Evolutionary conservation across 2,797 vertebrate genomes (phyloP), one percentile per base, ranked within the genome.

Genomic region (Hypotaenidia okinawae): DNA sequence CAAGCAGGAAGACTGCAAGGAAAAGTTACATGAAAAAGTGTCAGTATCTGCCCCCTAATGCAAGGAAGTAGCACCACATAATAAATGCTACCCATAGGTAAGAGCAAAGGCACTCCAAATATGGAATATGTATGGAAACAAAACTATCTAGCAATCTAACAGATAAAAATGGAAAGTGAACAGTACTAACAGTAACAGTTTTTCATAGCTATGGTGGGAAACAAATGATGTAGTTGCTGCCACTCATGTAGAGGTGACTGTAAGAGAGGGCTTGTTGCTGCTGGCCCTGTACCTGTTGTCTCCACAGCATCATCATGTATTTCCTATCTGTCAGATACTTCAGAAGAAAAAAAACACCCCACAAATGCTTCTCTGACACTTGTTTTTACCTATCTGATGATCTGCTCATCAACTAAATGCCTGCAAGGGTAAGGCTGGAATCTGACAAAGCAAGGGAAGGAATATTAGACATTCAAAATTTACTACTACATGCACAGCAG

Each of bases 1-100:
- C 23, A 64, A 81, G 61, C 33, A 33, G 37, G 45, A 83, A 66
- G 54, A 69, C n/a, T 2, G 33, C 8, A 11, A 13, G 47, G 13
- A 41, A 80, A 66, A 75, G 12, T 23, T 19, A 2, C 1, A 49
- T 45, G 63, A 41, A 49, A 12, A 64, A 74, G 39, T 21, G 43
- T 81, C 74, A 92, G 25, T 39, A 52, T 85, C 70, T 89, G 89
- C 87, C 81, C 82, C 63, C 70, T 84, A 90, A 87, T 16, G 84
- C 61, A 87, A 80, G 80, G 17, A 63, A 59, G 5, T 39, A 61
- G 68, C 61, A 95, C 28, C 63, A 58, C 61, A 74, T 27, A n/a
- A 30, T 35, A 74, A 93, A 32, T 5, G 2, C 25, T 32, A 21
- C n/a, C 5, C 19, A 16, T 1, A 74, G n/a, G 22, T 24, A 51